Evolutionary conservation across 1,140 invertebrate species (phyloP).

Genomic region (Trialeurodes vaporariorum): DNA sequence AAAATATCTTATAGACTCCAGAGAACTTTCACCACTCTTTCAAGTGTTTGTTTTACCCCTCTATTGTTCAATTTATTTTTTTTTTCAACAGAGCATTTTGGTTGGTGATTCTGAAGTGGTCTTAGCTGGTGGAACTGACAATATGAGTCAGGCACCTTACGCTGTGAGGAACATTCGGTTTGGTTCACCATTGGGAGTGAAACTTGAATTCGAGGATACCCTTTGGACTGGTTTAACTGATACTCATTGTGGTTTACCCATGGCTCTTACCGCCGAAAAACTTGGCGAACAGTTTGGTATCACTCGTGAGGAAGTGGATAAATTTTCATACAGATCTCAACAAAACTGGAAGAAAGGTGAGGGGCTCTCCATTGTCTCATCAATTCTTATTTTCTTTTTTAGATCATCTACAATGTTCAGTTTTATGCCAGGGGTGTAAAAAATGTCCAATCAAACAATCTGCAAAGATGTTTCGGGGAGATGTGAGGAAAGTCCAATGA

Average conservation of each 20-base stretch:
- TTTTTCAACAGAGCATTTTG: slow-evolving; percentile 84
- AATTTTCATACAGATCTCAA: slow-evolving; percentile 78
- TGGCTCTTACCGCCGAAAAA: slow-evolving; percentile 97
- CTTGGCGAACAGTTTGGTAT: slow-evolving; percentile 83
- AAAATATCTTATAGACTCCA: too few species aligned
- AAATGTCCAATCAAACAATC: slow-evolving; percentile 1
- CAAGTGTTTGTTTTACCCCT: too few species aligned
- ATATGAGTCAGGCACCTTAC: slow-evolving; percentile 92
- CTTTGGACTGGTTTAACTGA: slow-evolving; percentile 89
- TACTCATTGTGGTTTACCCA: slow-evolving; percentile 78
- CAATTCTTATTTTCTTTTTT: too few species aligned
- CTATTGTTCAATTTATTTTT: too few species aligned
- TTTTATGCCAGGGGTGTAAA: too few species aligned
- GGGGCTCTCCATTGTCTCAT: too few species aligned
- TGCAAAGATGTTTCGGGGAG: background rate
- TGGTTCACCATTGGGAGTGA: slow-evolving; percentile 71
- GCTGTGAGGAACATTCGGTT: slow-evolving; percentile 78
- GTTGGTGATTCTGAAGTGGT: slow-evolving; percentile 77
- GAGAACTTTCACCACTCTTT: too few species aligned
- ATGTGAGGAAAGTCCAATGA: too few species aligned
- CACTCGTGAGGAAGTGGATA: slow-evolving; percentile 73
- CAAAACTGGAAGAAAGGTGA: slow-evolving; percentile 64
- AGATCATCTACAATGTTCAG: too few species aligned
- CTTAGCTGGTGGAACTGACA: slow-evolving; percentile 84
- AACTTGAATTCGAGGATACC: slow-evolving; percentile 75